Evolutionary conservation across 37 sponge, comb jelly and placozoan genomes (phyloP), one percentile per base, ranked within the genome.

Genomic region (Tethya wilhelma): DNA sequence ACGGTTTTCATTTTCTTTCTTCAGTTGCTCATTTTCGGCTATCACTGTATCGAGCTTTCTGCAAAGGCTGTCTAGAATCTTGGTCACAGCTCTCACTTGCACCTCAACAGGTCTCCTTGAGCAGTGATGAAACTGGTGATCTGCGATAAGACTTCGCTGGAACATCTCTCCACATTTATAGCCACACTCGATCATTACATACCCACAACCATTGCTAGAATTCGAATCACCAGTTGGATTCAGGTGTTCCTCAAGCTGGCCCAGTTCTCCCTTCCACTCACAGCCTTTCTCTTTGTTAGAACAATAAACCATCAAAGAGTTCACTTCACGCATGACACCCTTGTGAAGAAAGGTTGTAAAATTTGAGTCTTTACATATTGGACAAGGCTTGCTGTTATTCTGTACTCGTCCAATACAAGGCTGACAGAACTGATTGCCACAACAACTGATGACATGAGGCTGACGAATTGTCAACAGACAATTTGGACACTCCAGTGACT

Each of bases 211-310:
- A 2, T n/a, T 6, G 6, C 49, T 12, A 6, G 26, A 46, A 7
- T 26, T 45, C 11, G 44, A 4, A 23, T 30, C 32, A 6, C 49
- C 67, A 37, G n/a, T n/a, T n/a, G 67, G 53, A 46, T 32, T 32
- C 25, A 45, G 26, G 67, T 82, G 82, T 23, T 42, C 17, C 2
- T 82, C 82, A 8, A 73, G 46, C 28, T 43, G 38, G n/a, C 71
- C 82, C 37, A 82, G 38, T 20, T 82, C 45, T 14, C 73, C 82
- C 28, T 11, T 41, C 82, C 82, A 82, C n/a, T 62, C 55, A 64
- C 82, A 82, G 49, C 82, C 82, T 31, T 72, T 9, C 41, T 29
- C 34, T 25, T 63, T 60, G 64, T 63, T 33, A 11, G 37, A 19
- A 38, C 82, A 82, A 9, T 36, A 14, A 33, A 73, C 74, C n/a